Conservation (phyloP, 1,140 invertebrate species). For the Acromyrmex echinatior region DNA sequence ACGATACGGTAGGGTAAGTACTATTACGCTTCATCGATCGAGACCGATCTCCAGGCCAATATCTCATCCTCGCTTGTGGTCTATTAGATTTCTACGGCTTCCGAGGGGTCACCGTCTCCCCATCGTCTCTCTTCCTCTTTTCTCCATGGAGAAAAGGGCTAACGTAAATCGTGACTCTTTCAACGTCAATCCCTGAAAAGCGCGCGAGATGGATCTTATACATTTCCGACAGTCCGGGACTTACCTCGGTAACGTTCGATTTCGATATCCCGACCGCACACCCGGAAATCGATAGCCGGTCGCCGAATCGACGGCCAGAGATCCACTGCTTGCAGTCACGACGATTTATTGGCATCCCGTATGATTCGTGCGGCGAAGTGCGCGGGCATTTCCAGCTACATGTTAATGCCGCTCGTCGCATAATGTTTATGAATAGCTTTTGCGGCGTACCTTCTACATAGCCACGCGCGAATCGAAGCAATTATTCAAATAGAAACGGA, state of each 20-base stretch:
- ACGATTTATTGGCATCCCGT: constrained; percentile 50
- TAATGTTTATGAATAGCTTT: constrained; percentile 53
- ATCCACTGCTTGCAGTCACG: constrained; percentile 41
- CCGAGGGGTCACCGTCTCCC: constrained; percentile 70
- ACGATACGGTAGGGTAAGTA: constrained; percentile 65
- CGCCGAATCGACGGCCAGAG: constrained; percentile 45
- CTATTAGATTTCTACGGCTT: constrained; percentile 84
- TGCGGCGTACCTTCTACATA: neutral
- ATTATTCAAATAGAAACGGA: constrained; percentile 14
- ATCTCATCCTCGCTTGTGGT: constrained; percentile 81
- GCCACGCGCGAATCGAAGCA: neutral
- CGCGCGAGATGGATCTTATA: constrained; percentile 75
- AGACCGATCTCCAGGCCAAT: constrained; percentile 77
- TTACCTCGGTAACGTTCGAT: constrained; percentile 23
- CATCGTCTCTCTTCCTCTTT: constrained; percentile 33
- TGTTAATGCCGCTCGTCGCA: constrained; percentile 47
- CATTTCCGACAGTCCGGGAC: constrained; percentile 57
- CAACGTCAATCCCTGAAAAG: constrained; percentile 77
- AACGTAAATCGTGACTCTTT: constrained; percentile 77
- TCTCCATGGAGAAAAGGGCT: constrained; percentile 59
- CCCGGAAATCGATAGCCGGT: constrained; percentile 68
- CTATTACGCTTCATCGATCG: constrained; percentile 72
- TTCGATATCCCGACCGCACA: constrained; percentile 41
- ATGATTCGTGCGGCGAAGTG: constrained; percentile 27
- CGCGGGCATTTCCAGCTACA: constrained; percentile 20